Percentiles rank a stretch among this genome's conserved stretches.
Conservation (phyloP, 2,113 vertebrate species). For the Atractosteus spatula region DNA sequence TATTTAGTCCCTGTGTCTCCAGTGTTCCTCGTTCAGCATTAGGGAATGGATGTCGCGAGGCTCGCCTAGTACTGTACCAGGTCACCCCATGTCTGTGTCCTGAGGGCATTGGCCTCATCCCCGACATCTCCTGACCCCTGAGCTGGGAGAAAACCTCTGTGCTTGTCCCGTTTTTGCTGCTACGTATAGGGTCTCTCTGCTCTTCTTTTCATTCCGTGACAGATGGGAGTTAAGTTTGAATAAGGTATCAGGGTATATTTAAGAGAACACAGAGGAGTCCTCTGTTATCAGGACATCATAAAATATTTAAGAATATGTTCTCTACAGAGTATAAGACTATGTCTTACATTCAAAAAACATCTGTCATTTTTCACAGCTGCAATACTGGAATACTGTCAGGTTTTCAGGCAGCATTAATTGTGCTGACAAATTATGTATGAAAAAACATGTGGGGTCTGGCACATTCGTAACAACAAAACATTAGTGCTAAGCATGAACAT, state of each 20-base stretch:
- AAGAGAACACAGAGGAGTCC: neutral
- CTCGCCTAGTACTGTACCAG: too few species aligned
- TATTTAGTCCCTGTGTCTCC: too few species aligned
- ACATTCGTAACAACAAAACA: neutral
- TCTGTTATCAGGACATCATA: conserved; percentile 1
- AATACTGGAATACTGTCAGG: neutral
- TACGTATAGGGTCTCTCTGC: too few species aligned
- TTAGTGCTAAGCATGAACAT: conserved; percentile 22
- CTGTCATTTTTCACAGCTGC: neutral
- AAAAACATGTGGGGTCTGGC: conserved; percentile 1
- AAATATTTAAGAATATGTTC: neutral
- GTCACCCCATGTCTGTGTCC: too few species aligned
- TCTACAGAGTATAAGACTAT: neutral
- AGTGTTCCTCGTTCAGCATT: too few species aligned
- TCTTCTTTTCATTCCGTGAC: too few species aligned
- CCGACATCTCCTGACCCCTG: too few species aligned
- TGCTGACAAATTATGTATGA: conserved; percentile 25
- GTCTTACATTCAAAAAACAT: neutral
- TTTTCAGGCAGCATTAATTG: conserved; percentile 13
- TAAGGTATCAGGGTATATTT: conserved; percentile 2
- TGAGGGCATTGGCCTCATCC: too few species aligned
- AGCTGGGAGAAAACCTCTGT: too few species aligned
- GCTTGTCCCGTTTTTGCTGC: too few species aligned
- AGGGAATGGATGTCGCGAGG: too few species aligned
- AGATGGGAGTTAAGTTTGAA: neutral